These are phyloP conservation scores for Deroplatys truncata DNA, from an alignment of 2,888 invertebrate genomes.

Conservation along the genomic window DNA sequence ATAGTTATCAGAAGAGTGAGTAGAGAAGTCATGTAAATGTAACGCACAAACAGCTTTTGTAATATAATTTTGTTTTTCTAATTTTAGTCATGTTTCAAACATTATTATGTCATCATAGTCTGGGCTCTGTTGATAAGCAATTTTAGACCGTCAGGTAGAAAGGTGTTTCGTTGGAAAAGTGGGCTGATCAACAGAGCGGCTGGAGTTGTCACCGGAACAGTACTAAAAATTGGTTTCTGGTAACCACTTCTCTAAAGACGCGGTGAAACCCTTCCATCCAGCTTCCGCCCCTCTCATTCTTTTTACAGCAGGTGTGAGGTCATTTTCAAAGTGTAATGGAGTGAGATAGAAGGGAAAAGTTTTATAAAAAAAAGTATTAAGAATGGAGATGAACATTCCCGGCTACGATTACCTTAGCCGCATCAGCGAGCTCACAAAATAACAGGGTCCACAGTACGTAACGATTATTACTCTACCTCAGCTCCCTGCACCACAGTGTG, in stretches of 20 bases:
- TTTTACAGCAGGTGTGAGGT: conserved; percentile 14
- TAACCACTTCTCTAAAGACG: not conserved
- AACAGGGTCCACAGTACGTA: conserved; percentile 7
- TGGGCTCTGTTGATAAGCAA: too few relatives aligned
- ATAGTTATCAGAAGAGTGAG: too few relatives aligned
- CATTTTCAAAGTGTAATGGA: conserved; percentile 10
- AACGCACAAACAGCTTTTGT: too few relatives aligned
- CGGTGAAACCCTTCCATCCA: not conserved
- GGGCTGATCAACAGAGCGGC: not conserved
- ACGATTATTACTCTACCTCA: not conserved
- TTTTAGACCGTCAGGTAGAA: too few relatives aligned
- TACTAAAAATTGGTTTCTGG: not conserved
- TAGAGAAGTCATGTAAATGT: too few relatives aligned
- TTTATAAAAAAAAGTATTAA: not conserved
- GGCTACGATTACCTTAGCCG: conserved; percentile 6
- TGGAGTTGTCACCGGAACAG: not conserved
- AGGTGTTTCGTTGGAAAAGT: not conserved
- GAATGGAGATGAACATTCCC: not conserved
- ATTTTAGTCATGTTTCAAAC: too few relatives aligned
- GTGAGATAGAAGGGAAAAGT: not conserved
- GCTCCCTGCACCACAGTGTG: not conserved
- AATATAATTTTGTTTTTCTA: too few relatives aligned
- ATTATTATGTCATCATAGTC: too few relatives aligned
- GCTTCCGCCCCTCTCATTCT: not conserved
- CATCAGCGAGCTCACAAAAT: conserved; percentile 5